A percentile compares a stretch with the other conserved stretches of the same genome.
phyloP scores from a whole-genome alignment of 2,113 vertebrate genomes.

The Perca fluviatilis region DNA sequence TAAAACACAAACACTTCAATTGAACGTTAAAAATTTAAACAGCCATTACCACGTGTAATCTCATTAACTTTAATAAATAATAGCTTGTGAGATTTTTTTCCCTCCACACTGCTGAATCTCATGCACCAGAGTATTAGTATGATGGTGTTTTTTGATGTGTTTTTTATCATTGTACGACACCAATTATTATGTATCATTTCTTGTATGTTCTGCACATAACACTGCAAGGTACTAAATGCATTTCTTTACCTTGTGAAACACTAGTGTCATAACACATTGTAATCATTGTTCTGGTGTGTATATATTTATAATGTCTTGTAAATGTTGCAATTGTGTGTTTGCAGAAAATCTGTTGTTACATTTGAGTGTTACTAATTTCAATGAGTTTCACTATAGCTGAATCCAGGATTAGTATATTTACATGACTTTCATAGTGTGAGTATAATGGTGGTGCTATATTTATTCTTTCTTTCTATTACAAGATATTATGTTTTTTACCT shows the following conservation, averaged over 20 bases:
- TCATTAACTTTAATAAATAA: slow-evolving; percentile 33
- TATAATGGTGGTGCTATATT: neutral
- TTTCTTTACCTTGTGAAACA: neutral
- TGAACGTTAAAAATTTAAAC: slow-evolving; percentile 6
- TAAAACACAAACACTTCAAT: neutral
- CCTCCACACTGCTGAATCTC: neutral
- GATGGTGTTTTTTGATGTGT: neutral
- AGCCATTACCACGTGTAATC: neutral
- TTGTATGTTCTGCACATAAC: neutral
- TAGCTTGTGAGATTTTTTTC: neutral
- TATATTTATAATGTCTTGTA: slow-evolving; percentile 12
- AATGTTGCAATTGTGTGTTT: neutral
- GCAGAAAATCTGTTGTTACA: neutral
- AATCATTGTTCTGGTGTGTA: neutral
- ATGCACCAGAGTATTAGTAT: neutral
- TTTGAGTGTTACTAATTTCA: neutral
- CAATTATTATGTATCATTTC: neutral
- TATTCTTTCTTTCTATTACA: neutral
- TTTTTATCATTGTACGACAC: neutral
- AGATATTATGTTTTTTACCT: neutral
- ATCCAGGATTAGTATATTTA: neutral
- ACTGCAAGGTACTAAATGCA: neutral
- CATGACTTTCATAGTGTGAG: neutral
- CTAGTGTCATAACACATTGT: neutral
- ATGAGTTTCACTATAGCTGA: neutral